Base-by-base conservation (phyloP, 2,888 invertebrate species). In the Harpagoxenus sublaevis region DNA sequence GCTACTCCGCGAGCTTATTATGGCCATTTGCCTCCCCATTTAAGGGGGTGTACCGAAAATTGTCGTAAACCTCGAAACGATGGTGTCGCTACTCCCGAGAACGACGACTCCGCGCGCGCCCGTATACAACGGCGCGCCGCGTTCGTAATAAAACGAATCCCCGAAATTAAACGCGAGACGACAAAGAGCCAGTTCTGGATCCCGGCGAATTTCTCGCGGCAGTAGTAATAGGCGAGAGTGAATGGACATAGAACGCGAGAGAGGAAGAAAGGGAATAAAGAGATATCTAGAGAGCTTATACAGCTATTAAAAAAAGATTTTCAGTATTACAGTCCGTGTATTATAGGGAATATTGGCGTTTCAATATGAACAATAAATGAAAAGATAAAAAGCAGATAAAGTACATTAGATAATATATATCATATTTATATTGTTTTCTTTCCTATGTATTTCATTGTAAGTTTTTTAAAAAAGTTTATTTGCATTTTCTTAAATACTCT, bases 21-120 rank as follows among this genome's bases (percentile, higher is more conserved):
- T 88, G 87, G 90, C 87, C 89, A 88, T 89, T 90, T 90, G 84
- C 89, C 78, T 83, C 60, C 79, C 82, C 85, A 39, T 87, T 90
- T 87, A 87, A 87, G 82, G 73, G 89, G 71, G 75, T 85, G 83
- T 84, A 86, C 88, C 86, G 89, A 87, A 89, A 88, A 88, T 89
- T 87, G 84, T 84, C 86, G 87, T 87, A 90, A 90, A 89, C 84
- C 84, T 82, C 73, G 84, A 78, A 87, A 89, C 84, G 84, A 82
- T 86, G 83, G 60, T 89, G 88, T 87, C 83, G 88, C 83, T 86
- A 79, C 83, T 55, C 28, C 28, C 81, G 83, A 71, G 31, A 85
- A 88, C 88, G 88, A 85, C 85, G 85, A 89, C 70, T 68, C 68
- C 5, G 35, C 35, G 71, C 71, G 31, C 70, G 42, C 23, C 73